phyloP scores from a whole-genome alignment of 2,888 invertebrate species.

The Dicyrtomina minuta region DNA sequence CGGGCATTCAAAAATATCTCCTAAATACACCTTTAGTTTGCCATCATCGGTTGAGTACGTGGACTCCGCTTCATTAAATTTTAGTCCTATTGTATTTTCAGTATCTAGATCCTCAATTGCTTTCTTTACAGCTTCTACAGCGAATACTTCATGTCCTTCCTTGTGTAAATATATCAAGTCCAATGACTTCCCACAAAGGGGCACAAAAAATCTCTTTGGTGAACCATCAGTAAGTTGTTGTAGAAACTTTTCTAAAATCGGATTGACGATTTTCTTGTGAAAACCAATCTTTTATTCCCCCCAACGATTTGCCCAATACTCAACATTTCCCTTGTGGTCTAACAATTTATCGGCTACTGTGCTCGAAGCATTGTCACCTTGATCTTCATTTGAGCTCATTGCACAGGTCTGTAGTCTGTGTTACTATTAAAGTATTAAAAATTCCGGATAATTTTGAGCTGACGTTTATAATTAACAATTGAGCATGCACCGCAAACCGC shows the following conservation, averaged over 20 bases:
- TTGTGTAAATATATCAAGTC: constrained; percentile 39
- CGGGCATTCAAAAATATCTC: constrained; percentile 43
- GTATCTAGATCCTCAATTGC: constrained; percentile 36
- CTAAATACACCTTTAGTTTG: constrained; percentile 37
- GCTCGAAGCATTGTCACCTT: too few relatives aligned
- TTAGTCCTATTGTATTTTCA: constrained; percentile 33
- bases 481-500: too few relatives aligned
- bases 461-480: too few relatives aligned
- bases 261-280: constrained; percentile 42
- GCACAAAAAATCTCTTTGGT: constrained; percentile 39
- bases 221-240: constrained; percentile 10
- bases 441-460: too few relatives aligned
- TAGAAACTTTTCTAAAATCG: constrained; percentile 34
- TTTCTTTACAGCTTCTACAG: constrained; percentile 37
- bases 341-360: constrained; percentile 1
- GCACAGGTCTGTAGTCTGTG: too few relatives aligned
- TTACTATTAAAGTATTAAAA: too few relatives aligned
- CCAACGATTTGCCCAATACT: constrained; percentile 48
- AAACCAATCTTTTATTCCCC: constrained; percentile 42
- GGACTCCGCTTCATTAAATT: constrained; percentile 23
- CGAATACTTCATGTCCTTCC: constrained; percentile 39
- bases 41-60: constrained; percentile 33
- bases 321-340: constrained; percentile 32
- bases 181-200: constrained; percentile 43
- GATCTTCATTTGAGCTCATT: too few relatives aligned